Evolutionary conservation across 2,888 invertebrate genomes (phyloP).

Genomic region (Brachypalpus laphriformis): DNA sequence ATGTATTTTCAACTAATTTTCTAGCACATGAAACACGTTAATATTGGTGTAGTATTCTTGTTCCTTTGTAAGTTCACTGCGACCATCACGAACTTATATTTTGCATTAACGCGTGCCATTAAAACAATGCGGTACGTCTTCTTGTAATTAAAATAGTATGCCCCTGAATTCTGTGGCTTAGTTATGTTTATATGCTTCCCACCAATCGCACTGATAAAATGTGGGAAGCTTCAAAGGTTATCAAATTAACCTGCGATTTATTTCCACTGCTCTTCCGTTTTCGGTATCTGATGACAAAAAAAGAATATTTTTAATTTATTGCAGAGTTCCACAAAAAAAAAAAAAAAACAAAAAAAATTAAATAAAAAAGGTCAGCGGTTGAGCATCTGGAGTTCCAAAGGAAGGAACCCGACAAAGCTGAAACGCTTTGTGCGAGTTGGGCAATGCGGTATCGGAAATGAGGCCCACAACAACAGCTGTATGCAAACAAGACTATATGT

Average conservation of each 20-base stretch:
- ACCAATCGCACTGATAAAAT: too few relatives aligned
- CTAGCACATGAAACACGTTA: constrained; percentile 40
- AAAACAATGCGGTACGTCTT: constrained; percentile 51
- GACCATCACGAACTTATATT: constrained; percentile 46
- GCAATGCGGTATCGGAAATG: too few relatives aligned
- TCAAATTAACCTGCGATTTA: constrained; percentile 1
- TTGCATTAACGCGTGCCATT: constrained; percentile 59
- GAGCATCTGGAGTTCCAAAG: too few relatives aligned
- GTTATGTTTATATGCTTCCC: constrained; percentile 32
- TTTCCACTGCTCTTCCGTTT: constrained; percentile 31
- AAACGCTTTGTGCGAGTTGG: too few relatives aligned
- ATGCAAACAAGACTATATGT: neutral
- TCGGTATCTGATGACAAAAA: constrained; percentile 25
- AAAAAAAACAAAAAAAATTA: neutral
- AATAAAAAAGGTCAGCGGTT: neutral
- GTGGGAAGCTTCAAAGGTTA: constrained; percentile 18
- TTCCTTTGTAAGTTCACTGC: constrained; percentile 6
- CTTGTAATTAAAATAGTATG: constrained; percentile 64
- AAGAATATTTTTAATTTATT: neutral
- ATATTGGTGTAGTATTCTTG: constrained; percentile 28
- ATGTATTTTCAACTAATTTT: constrained; percentile 54
- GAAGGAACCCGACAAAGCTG: too few relatives aligned
- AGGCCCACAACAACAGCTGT: too few relatives aligned
- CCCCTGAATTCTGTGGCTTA: constrained; percentile 38
- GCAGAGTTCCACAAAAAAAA: neutral